These are phyloP conservation scores for Amphilophus citrinellus DNA, from an alignment of 2,113 vertebrate genomes.

Conservation along the genomic window DNA sequence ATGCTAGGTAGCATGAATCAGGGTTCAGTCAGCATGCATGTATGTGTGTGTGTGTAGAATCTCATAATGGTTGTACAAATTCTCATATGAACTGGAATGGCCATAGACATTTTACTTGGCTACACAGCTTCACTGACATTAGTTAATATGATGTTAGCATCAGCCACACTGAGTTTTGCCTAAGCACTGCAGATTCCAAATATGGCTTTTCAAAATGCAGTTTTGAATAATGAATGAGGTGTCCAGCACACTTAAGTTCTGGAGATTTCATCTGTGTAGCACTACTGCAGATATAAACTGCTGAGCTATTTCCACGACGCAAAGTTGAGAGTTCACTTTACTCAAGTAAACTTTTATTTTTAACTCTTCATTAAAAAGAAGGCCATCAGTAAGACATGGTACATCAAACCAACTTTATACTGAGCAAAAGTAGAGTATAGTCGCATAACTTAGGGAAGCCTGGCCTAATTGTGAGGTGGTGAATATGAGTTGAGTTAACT, in stretches of 20 bases:
- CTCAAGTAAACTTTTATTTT: background rate
- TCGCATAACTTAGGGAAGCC: background rate
- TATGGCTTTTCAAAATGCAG: background rate
- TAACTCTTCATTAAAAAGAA: background rate
- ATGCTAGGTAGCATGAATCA: background rate
- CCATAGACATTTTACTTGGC: background rate
- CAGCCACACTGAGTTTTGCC: background rate
- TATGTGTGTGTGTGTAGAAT: background rate
- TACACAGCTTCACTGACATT: background rate
- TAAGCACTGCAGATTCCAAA: background rate
- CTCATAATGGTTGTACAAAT: background rate
- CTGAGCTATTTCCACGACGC: background rate
- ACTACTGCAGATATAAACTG: background rate
- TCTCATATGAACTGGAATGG: background rate
- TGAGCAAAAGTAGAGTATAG: background rate
- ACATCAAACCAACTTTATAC: background rate
- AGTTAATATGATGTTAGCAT: background rate
- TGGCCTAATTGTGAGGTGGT: background rate
- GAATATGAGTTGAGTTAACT: background rate
- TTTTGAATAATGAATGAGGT: slow-evolving; percentile 6
- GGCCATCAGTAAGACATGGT: background rate
- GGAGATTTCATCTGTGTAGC: background rate
- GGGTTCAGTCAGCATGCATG: background rate
- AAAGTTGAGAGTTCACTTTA: background rate
- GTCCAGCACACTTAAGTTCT: background rate